Conservation (phyloP, 1,140 invertebrate genomes). For the Campodea augens region DNA sequence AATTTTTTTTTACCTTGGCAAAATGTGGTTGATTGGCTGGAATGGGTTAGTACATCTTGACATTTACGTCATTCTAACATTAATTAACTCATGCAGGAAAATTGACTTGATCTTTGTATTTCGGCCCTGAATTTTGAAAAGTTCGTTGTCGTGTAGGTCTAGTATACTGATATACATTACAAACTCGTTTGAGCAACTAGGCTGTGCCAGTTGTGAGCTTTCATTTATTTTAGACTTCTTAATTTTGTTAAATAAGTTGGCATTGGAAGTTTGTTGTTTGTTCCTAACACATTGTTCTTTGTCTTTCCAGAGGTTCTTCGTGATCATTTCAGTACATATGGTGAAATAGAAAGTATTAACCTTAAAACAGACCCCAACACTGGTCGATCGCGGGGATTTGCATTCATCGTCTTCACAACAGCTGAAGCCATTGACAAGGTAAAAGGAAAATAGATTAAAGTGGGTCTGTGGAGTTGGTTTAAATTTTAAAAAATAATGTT, state of each 20-base stretch:
- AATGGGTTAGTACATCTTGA: no score
- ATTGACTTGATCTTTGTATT: no score
- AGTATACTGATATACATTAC: not conserved
- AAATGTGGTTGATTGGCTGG: no score
- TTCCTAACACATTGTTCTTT: slow-evolving; percentile 1
- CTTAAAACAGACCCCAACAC: slow-evolving; percentile 83
- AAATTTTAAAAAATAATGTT: no score
- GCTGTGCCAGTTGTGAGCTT: not conserved
- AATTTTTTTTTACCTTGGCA: no score
- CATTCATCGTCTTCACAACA: slow-evolving; percentile 82
- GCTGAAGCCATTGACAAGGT: slow-evolving; percentile 81
- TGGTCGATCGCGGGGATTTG: slow-evolving; percentile 75
- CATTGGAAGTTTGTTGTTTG: not conserved
- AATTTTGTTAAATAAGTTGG: slow-evolving; percentile 1
- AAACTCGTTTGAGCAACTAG: not conserved
- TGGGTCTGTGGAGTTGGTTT: no score
- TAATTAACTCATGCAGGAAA: no score
- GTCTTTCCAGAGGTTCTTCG: slow-evolving; percentile 70
- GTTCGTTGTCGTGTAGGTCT: no score
- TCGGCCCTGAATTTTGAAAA: no score
- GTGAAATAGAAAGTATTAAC: slow-evolving; percentile 82
- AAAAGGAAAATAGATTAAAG: no score
- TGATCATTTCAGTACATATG: slow-evolving; percentile 73
- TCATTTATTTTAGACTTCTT: not conserved
- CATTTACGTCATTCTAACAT: no score